Evolutionary conservation across 2,797 vertebrate species (phyloP), one percentile per base, ranked within the genome.

Genomic region (Acomys russatus): DNA sequence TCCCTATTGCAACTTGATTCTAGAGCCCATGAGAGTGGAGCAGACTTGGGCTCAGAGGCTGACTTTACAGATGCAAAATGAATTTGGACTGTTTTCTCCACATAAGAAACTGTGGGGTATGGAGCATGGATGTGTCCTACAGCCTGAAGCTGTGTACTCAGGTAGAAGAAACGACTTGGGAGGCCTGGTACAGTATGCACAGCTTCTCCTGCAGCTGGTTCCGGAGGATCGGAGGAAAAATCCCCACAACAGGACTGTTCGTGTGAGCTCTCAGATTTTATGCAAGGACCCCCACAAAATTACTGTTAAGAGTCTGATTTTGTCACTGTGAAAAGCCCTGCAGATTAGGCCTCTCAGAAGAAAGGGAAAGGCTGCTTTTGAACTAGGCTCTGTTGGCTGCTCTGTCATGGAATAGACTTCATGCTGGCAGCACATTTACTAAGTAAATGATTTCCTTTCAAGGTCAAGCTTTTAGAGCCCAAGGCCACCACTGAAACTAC

Each of bases 361-460:
- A 97, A 98, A 98, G 97, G 71, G 28, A 96, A 98, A 98, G 92
- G 33, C 96, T 98, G 44, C 96, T 98, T 98, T 94, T 95, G 97
- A 98, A 98, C 92, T 51, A 90, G 92, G 95, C 96, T 1, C 95
- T 77, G 28, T 92, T 94, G 97, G 97, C 97, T 98, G 95, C 95
- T 96, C 91, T 73, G 33, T n/a, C 25, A 49, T 1, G 97, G 98
- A 98, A 96, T 73, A 97, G 97, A 97, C 96, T 97, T 96, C 97
- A 88, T 84, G 96, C 79, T 93, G 97, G 95, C 93, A 87, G 95
- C 61, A 70, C 96, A 97, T 97, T 98, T 96, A 98, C 97, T 98
- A 97, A 97, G 98, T 96, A 97, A 98, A 98, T 88, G 89, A 96
- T 98, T 98, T 97, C 97, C 98, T 98, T 98, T 97, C 97, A 98